Conservation (phyloP, 2,113 vertebrate genomes). For the Phodopus roborovskii region DNA sequence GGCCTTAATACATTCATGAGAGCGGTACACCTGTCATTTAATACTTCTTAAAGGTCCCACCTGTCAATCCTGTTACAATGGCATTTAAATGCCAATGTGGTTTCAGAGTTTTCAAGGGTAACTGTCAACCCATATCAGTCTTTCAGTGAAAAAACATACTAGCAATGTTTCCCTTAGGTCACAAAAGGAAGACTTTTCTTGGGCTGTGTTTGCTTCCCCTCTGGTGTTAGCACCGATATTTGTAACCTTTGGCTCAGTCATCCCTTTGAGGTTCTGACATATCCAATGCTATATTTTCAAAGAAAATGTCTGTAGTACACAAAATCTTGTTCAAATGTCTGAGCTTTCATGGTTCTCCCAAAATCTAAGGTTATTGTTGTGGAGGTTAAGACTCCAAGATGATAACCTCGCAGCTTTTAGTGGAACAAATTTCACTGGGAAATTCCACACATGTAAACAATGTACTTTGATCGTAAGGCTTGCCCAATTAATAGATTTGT, state of each 20-base stretch:
- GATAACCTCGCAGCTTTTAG: background rate
- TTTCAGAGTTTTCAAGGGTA: background rate
- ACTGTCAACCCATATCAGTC: background rate
- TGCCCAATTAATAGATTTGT: background rate
- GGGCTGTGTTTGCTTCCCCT: background rate
- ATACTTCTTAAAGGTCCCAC: background rate
- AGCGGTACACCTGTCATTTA: background rate
- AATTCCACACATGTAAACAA: background rate
- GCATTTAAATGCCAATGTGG: background rate
- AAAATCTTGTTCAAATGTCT: background rate
- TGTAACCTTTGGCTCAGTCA: background rate
- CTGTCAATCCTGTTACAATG: background rate
- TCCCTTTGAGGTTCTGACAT: slow-evolving; percentile 39
- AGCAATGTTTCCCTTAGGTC: background rate
- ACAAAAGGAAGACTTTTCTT: slow-evolving; percentile 29
- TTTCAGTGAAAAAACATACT: background rate
- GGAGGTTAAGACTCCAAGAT: background rate
- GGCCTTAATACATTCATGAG: background rate
- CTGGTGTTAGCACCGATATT: background rate
- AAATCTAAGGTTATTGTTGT: slow-evolving; percentile 5
- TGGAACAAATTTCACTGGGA: background rate
- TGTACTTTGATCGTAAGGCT: background rate
- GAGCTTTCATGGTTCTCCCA: background rate
- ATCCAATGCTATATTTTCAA: background rate
- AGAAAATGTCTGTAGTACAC: background rate